Evolutionary conservation across 2,797 vertebrate genomes (phyloP).

Genomic region (Chaunax sp.): DNA sequence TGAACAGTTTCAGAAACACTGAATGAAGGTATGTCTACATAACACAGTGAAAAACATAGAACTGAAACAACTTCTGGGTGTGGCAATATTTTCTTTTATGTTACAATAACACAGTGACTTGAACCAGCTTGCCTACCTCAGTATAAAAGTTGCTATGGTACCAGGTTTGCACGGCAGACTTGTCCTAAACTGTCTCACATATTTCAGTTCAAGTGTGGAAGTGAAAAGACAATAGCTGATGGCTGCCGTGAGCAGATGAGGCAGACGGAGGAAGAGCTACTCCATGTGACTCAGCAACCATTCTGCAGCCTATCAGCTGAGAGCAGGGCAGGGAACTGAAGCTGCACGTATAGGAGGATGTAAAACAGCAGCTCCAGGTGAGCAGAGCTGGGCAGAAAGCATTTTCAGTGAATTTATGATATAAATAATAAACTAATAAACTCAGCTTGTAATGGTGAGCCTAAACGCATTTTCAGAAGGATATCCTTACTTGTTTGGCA

Average conservation of each 20-base stretch:
- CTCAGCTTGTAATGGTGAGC: neutral
- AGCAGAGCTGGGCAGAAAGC: neutral
- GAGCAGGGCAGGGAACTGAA: constrained; percentile 48
- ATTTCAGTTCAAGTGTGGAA: constrained; percentile 10
- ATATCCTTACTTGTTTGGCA: too few species aligned
- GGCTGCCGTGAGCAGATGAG: neutral
- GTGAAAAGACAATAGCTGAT: neutral
- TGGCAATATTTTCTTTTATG: neutral
- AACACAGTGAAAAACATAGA: constrained; percentile 9
- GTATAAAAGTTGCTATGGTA: constrained; percentile 29
- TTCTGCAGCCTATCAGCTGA: constrained; percentile 68
- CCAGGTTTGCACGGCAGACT: constrained; percentile 29
- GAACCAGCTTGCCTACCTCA: constrained; percentile 19
- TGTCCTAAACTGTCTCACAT: constrained; percentile 34
- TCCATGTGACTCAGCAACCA: constrained; percentile 66
- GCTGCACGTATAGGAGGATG: neutral
- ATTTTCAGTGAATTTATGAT: too few species aligned
- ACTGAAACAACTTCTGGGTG: constrained; percentile 4
- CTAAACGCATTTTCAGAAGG: neutral
- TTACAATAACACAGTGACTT: constrained; percentile 18
- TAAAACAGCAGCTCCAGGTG: constrained; percentile 39
- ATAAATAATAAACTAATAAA: neutral
- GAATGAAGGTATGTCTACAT: neutral
- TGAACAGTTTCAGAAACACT: constrained; percentile 13
- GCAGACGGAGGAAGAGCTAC: constrained; percentile 14